Evolutionary conservation across 2,797 vertebrate genomes (phyloP).

Genomic region (Eutrigla gurnardus): DNA sequence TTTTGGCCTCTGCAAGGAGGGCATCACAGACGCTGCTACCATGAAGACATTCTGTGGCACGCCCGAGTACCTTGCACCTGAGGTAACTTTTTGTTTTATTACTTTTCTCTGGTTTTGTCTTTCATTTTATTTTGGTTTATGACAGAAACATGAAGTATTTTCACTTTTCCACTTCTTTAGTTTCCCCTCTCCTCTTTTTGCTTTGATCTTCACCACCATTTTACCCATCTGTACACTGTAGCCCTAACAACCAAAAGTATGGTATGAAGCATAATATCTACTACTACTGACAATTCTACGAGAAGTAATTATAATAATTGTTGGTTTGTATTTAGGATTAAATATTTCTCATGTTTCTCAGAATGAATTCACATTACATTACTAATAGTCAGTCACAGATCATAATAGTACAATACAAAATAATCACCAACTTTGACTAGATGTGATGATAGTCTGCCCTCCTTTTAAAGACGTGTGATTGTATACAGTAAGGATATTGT

Average conservation of each 20-base stretch:
- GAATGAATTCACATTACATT: not conserved
- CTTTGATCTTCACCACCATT: conserved; percentile 7
- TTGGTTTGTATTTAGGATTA: not conserved
- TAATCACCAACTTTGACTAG: not conserved
- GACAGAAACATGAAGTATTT: not conserved
- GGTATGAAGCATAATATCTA: not conserved
- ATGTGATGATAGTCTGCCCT: not conserved
- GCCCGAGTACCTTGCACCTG: conserved; percentile 95
- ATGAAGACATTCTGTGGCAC: conserved; percentile 99
- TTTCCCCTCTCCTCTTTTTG: not conserved
- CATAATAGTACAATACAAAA: not conserved
- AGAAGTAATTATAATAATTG: not conserved
- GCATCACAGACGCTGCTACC: conserved; percentile 97
- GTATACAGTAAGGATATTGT: not conserved
- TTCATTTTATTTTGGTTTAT: not conserved
- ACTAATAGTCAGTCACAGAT: not conserved
- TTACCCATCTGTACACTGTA: not conserved
- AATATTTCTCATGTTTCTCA: no score
- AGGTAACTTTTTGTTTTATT: conserved; percentile 82
- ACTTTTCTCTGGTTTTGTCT: not conserved
- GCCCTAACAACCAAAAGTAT: not conserved
- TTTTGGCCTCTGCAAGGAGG: conserved; percentile 98
- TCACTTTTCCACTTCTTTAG: not conserved
- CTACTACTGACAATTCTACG: not conserved
- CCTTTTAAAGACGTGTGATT: not conserved